These are phyloP conservation scores for Apodemia mormo DNA, from an alignment of 2,888 invertebrate species.

Conservation along the genomic window DNA sequence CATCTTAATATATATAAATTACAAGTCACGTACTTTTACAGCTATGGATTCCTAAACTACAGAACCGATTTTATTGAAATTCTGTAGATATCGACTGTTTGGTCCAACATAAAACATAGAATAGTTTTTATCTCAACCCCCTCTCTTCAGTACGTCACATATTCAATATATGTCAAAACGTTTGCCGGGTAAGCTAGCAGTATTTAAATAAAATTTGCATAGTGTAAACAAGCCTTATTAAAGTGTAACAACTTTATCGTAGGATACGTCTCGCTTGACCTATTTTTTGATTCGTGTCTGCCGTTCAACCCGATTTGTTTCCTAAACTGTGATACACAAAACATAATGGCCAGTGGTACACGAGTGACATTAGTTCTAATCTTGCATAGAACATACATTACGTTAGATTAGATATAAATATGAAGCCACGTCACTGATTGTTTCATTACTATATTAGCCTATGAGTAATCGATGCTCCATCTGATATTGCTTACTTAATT, in stretches of 20 bases:
- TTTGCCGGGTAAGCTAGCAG: no score
- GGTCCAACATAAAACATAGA: no score
- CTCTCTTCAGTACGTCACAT: no score
- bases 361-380: not conserved
- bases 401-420: not conserved
- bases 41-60: no score
- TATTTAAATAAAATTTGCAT: not conserved
- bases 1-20: no score
- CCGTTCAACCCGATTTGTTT: slow-evolving; percentile 2
- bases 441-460: not conserved
- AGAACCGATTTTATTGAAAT: no score
- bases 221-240: not conserved
- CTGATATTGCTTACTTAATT: no score
- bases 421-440: not conserved
- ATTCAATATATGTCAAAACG: no score
- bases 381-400: not conserved
- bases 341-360: not conserved
- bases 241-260: not conserved
- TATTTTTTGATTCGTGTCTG: not conserved
- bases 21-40: no score
- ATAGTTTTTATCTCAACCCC: no score
- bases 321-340: not conserved
- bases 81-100: no score
- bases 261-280: not conserved
- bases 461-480: not conserved